Percentiles rank a stretch among this genome's conserved stretches.
phyloP scores from a whole-genome alignment of 2,888 invertebrate species.

The Eledone cirrhosa region DNA sequence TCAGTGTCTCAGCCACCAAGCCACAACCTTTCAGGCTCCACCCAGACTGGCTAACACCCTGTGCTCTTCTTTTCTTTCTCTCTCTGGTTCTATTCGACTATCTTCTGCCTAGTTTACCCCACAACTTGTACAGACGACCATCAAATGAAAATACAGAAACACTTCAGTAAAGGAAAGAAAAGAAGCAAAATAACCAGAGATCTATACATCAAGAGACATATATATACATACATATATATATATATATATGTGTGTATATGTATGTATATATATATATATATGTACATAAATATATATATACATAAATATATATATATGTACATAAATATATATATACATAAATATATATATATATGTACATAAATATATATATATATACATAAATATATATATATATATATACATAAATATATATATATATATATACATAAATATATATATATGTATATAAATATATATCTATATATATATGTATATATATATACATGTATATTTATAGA shows the following conservation, averaged over 20 bases:
- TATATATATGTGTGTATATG: not conserved
- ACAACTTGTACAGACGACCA: too few species aligned
- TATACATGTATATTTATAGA: conserved; percentile 4
- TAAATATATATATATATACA: not conserved
- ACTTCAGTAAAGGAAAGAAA: not conserved
- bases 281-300: not conserved
- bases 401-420: not conserved
- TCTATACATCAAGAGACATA: conserved; percentile 25
- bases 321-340: not conserved
- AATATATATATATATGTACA: not conserved
- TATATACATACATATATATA: not conserved
- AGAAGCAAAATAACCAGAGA: not conserved
- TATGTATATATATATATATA: conserved; percentile 3
- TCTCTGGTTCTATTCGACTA: too few species aligned
- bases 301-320: not conserved
- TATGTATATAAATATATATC: too few species aligned
- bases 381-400: not conserved
- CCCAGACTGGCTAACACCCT: too few species aligned
- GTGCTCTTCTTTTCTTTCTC: too few species aligned
- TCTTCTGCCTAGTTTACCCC: too few species aligned
- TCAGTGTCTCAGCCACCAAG: too few species aligned
- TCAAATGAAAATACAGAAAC: not conserved
- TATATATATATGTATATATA: conserved; percentile 1
- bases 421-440: not conserved
- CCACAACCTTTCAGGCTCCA: too few species aligned